Conservation (phyloP, 2,113 vertebrate genomes). For the Ivindomyrus marchei region DNA sequence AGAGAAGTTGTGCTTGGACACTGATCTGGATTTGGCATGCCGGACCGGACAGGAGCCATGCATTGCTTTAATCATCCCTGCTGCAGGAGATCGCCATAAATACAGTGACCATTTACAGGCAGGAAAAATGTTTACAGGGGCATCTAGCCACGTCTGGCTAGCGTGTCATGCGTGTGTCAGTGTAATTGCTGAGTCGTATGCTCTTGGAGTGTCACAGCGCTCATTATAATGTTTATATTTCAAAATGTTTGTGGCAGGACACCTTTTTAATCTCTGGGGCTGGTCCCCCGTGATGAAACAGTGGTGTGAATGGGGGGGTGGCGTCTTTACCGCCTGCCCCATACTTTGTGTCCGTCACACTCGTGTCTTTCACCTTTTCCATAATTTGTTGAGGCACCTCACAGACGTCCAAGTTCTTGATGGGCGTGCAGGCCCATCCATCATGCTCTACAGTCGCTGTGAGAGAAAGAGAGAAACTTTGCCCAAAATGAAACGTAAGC, state of each 20-base stretch:
- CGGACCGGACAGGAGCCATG: background rate
- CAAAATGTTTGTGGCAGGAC: background rate
- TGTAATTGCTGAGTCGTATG: background rate
- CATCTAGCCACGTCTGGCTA: background rate
- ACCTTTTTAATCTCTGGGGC: background rate
- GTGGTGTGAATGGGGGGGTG: background rate
- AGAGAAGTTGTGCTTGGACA: background rate
- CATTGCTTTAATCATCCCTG: background rate
- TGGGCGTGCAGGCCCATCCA: conserved; percentile 26
- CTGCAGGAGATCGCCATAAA: background rate
- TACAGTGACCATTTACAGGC: background rate
- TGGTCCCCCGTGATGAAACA: background rate
- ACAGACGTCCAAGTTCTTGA: conserved; percentile 31
- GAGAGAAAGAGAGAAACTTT: conserved; percentile 28
- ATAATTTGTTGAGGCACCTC: conserved; percentile 39
- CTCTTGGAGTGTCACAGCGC: background rate
- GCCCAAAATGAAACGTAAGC: conserved; percentile 22
- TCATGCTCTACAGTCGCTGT: conserved; percentile 21
- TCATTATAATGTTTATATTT: background rate
- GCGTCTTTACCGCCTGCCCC: conserved; percentile 19
- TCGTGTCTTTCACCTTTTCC: conserved; percentile 29
- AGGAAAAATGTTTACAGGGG: background rate
- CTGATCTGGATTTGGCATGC: background rate
- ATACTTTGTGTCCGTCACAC: conserved; percentile 13
- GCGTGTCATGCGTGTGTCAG: background rate